phyloP scores from a whole-genome alignment of 1,140 invertebrate species.

The Chrysopa pallens region DNA sequence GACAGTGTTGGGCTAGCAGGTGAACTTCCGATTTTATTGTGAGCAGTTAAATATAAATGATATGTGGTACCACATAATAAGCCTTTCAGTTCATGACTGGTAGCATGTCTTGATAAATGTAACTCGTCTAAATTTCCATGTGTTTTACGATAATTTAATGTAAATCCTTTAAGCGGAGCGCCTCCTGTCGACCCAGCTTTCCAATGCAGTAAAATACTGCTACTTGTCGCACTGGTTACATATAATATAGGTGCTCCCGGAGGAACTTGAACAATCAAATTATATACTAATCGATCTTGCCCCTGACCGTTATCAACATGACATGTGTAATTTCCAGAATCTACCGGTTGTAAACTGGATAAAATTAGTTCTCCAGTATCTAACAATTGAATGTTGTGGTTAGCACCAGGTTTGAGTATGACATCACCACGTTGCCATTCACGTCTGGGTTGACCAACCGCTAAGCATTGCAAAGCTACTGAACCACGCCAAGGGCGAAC shows the following conservation, averaged over 20 bases:
- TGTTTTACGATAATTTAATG: slow-evolving; percentile 42
- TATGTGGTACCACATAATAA: slow-evolving; percentile 56
- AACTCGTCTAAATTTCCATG: slow-evolving; percentile 45
- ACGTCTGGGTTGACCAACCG: slow-evolving; percentile 43
- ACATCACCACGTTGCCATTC: slow-evolving; percentile 43
- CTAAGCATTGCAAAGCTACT: slow-evolving; percentile 38
- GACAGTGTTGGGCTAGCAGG: slow-evolving; percentile 45
- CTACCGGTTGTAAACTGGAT: slow-evolving; percentile 38
- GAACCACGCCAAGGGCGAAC: slow-evolving; percentile 45
- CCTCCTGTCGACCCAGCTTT: slow-evolving; percentile 49
- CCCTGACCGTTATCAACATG: slow-evolving; percentile 53
- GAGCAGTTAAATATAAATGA: slow-evolving; percentile 47
- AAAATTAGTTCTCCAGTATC: slow-evolving; percentile 44
- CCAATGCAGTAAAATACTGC: slow-evolving; percentile 51
- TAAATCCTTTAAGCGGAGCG: slow-evolving; percentile 43
- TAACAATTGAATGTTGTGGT: slow-evolving; percentile 36
- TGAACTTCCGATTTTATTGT: slow-evolving; percentile 56
- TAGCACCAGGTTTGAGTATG: slow-evolving; percentile 22
- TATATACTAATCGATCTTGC: slow-evolving; percentile 38
- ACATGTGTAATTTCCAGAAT: slow-evolving; percentile 60
- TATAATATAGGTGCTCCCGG: slow-evolving; percentile 48
- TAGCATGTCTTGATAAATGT: slow-evolving; percentile 38
- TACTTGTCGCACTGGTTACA: slow-evolving; percentile 50
- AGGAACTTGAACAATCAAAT: slow-evolving; percentile 44
- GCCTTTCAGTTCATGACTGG: slow-evolving; percentile 46